Evolutionary conservation across 2,888 invertebrate genomes (phyloP).

Genomic region (Sipha maydis): DNA sequence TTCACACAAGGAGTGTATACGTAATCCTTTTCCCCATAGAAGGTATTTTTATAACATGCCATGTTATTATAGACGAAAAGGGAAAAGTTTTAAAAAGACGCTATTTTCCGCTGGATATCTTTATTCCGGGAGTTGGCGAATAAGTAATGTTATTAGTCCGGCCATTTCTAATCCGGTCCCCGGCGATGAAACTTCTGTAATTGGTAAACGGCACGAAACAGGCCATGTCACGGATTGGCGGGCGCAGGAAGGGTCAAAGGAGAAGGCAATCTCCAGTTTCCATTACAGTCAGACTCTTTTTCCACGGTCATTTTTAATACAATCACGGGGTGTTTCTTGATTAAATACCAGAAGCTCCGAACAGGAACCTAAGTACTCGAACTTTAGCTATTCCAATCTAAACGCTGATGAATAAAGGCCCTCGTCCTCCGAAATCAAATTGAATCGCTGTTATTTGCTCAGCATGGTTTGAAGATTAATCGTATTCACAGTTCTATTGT

Average conservation of each 20-base stretch:
- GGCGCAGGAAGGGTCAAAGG: constrained; percentile 42
- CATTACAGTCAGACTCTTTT: constrained; percentile 45
- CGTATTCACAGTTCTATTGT: neutral
- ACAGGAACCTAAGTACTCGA: constrained; percentile 8
- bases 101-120: constrained; percentile 47
- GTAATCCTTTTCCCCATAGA: neutral
- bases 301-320: constrained; percentile 51
- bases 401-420: neutral
- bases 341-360: constrained; percentile 46
- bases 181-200: constrained; percentile 58
- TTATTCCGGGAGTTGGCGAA: constrained; percentile 39
- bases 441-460: neutral
- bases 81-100: constrained; percentile 50
- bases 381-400: constrained; percentile 14
- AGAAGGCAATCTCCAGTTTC: constrained; percentile 56
- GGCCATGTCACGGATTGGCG: constrained; percentile 29
- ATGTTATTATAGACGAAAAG: neutral
- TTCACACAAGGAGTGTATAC: neutral
- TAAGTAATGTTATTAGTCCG: constrained; percentile 61
- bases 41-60: neutral
- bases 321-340: constrained; percentile 47
- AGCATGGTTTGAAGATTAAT: neutral
- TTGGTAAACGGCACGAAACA: constrained; percentile 60
- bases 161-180: constrained; percentile 54
- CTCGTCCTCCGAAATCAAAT: neutral